Conservation (phyloP, 1,140 invertebrate species). For the Cheumatopsyche charites region DNA sequence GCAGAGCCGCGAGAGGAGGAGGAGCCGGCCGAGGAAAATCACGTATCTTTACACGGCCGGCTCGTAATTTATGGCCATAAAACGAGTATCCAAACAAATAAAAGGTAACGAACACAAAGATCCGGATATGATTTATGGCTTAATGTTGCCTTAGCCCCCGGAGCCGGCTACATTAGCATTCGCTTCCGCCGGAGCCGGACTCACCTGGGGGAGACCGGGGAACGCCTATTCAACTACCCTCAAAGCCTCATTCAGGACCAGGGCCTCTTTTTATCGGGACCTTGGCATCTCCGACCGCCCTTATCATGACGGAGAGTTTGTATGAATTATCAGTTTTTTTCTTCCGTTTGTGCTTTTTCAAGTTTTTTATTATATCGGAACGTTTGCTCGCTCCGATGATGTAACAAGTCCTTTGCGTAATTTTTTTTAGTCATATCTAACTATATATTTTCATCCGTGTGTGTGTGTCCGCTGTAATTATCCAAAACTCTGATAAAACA, state of each 20-base stretch:
- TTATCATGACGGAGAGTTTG: too few species aligned
- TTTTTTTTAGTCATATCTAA: too few species aligned
- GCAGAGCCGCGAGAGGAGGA: background rate
- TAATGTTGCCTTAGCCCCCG: constrained; percentile 43
- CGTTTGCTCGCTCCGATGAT: too few species aligned
- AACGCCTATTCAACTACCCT: background rate
- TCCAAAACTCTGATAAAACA: too few species aligned
- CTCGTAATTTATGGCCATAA: constrained; percentile 46
- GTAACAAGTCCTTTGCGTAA: too few species aligned
- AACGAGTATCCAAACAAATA: constrained; percentile 49
- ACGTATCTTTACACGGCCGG: constrained; percentile 36
- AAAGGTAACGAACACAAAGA: constrained; percentile 49
- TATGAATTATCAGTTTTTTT: too few species aligned
- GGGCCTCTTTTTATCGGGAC: constrained; percentile 25
- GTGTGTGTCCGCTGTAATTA: too few species aligned
- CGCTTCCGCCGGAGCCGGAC: constrained; percentile 39
- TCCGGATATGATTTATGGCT: constrained; percentile 49
- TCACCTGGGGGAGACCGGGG: constrained; percentile 23
- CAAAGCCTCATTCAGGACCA: constrained; percentile 23
- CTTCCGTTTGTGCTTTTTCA: too few species aligned
- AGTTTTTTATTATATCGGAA: too few species aligned
- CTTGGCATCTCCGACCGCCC: constrained; percentile 4
- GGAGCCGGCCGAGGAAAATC: constrained; percentile 6
- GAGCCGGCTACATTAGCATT: constrained; percentile 46
- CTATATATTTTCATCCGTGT: too few species aligned